Evolutionary conservation across 2,797 vertebrate species (phyloP), one percentile per base, ranked within the genome.

Genomic region (Chiloscyllium punctatum): DNA sequence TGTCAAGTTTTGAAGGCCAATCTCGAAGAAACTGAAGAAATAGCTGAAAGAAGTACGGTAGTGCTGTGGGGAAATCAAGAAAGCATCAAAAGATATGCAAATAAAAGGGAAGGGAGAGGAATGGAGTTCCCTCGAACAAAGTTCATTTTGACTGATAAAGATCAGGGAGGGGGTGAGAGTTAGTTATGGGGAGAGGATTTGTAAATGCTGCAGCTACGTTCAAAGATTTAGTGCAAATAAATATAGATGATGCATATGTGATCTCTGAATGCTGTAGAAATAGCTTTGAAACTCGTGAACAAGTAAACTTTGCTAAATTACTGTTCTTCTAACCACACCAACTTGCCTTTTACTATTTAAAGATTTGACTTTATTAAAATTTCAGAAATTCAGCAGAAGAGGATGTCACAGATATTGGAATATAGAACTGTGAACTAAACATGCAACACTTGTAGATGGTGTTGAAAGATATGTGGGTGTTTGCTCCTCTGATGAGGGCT

Each of bases 61-160:
- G 57, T 62, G 15, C 30, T 66, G 37, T 84, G n/a, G 42, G 37
- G 37, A 84, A 42, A 48, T 8, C 42, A 42, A 42, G 48, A 37
- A 84, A 84, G 82, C 37, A 4, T 91, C 16, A 91, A 7, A 91
- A 48, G 18, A n/a, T 62, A 18, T 66, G 88, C 15, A 62, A 8
- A 53, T 62, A 11, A 13, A 90, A 30, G 86, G 27, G 15, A 90
- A 57, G 82, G 42, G 37, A 8, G 82, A 48, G 82, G 30, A 57
- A 13, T 30, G 21, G 15, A 62, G 51, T 27, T 57, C 53, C 30
- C 79, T 0, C 21, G 87, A 57, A 30, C 33, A 27, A 51, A 84
- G 82, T 84, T 84, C 82, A 42, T 90, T 57, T 90, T 62, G 53
- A 53, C 87, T 90, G 53, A 62, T 90, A 90, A 90, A 30, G 30